Evolutionary conservation across 1,140 invertebrate species (phyloP).

Genomic region (Frieseomelitta varia): DNA sequence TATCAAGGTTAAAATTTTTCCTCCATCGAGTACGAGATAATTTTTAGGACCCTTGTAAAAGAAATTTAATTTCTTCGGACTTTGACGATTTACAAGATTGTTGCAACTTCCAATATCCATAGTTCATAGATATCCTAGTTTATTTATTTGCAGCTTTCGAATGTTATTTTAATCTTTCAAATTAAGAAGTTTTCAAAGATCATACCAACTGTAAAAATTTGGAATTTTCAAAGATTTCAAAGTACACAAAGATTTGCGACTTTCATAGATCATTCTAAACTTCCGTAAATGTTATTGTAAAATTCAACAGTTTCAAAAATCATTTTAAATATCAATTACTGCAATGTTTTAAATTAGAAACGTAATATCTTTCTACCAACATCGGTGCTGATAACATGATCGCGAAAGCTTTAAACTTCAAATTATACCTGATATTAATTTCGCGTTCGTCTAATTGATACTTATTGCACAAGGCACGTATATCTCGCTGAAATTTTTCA

Average conservation of each 20-base stretch:
- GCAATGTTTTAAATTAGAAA: background rate
- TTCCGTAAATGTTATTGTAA: too few relatives aligned
- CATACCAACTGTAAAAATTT: too few relatives aligned
- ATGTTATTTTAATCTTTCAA: background rate
- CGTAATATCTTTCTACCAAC: background rate
- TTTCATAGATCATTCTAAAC: too few relatives aligned
- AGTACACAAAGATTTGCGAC: too few relatives aligned
- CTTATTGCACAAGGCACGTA: background rate
- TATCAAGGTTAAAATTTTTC: background rate
- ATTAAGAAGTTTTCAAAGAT: background rate
- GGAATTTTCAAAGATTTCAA: too few relatives aligned
- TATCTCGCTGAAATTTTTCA: background rate
- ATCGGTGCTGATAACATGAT: too few relatives aligned
- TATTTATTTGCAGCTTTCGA: background rate
- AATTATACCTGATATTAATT: background rate
- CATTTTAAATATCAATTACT: background rate
- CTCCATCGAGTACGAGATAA: background rate
- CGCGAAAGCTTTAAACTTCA: background rate
- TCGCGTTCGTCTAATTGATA: background rate
- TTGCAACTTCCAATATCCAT: background rate
- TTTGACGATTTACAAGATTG: background rate
- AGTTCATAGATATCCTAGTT: background rate
- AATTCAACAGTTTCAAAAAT: too few relatives aligned
- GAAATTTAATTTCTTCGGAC: too few relatives aligned
- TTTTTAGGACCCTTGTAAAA: background rate